Evolutionary conservation across 2,113 vertebrate species (phyloP).

Genomic region (Rhinichthys klamathensis): DNA sequence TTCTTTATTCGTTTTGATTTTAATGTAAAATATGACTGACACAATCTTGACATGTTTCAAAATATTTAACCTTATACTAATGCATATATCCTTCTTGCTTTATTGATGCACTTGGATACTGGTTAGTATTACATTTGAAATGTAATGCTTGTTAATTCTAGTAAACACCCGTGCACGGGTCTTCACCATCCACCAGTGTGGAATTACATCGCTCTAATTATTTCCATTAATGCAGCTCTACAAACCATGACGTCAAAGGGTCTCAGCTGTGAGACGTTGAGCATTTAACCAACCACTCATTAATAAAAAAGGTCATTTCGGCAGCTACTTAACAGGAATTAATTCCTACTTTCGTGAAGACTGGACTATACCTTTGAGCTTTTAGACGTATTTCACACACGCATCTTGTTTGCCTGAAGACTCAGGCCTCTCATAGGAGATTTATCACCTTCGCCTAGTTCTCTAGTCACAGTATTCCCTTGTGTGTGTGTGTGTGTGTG

Average conservation of each 20-base stretch:
- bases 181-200: not conserved
- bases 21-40: too few species aligned
- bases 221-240: not conserved
- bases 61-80: too few species aligned
- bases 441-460: not conserved
- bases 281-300: not conserved
- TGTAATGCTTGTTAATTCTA: too few species aligned
- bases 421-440: not conserved
- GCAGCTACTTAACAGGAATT: not conserved
- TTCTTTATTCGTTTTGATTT: too few species aligned
- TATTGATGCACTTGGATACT: not conserved
- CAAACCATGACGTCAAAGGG: not conserved
- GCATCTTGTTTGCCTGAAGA: not conserved
- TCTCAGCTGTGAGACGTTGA: conserved; percentile 20
- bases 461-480: conserved; percentile 3
- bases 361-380: not conserved
- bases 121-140: too few species aligned
- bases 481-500: too few species aligned
- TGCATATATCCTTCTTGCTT: not conserved
- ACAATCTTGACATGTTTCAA: too few species aligned
- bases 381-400: not conserved
- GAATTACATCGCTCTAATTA: not conserved
- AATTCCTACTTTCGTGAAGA: not conserved
- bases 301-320: not conserved
- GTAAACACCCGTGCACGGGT: too few species aligned